Evolutionary conservation across 2,797 vertebrate genomes (phyloP).

Genomic region (Champsocephalus gunnari): DNA sequence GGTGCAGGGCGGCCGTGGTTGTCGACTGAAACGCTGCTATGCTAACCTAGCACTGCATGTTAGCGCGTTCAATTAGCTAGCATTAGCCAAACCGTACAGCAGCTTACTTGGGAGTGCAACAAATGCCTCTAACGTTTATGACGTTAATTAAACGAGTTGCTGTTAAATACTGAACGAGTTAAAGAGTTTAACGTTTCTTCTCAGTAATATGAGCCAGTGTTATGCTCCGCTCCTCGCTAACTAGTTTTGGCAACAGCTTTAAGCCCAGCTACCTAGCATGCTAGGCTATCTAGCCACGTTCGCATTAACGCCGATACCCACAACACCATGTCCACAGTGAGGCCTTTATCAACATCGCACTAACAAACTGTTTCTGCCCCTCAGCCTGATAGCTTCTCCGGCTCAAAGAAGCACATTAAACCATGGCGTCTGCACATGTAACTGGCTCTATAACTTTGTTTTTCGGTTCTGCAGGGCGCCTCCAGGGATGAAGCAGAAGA

Average conservation of each 20-base stretch:
- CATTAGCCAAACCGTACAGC: neutral
- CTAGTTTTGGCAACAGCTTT: conserved; percentile 23
- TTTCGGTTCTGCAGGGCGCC: conserved; percentile 30
- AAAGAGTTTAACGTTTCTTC: conserved; percentile 6
- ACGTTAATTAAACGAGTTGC: conserved; percentile 1
- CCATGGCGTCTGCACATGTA: neutral
- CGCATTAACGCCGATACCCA: conserved; percentile 61
- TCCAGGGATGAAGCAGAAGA: conserved; percentile 41
- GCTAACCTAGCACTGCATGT: conserved; percentile 35
- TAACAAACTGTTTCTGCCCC: conserved; percentile 8
- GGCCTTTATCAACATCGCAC: conserved; percentile 36
- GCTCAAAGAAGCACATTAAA: neutral
- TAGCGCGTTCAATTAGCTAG: conserved; percentile 24
- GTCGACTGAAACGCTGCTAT: conserved; percentile 1
- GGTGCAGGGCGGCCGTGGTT: conserved; percentile 27
- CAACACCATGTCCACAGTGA: conserved; percentile 59
- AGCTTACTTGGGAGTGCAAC: neutral
- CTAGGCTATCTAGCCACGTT: conserved; percentile 65
- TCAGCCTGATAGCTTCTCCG: neutral
- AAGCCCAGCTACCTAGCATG: conserved; percentile 54
- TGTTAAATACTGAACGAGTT: conserved; percentile 3
- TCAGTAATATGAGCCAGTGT: conserved; percentile 26
- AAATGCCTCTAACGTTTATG: neutral
- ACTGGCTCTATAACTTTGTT: neutral
- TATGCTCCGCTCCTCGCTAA: conserved; percentile 26